Base-by-base conservation (phyloP, 2,113 vertebrate species). In the Rattus rattus region DNA sequence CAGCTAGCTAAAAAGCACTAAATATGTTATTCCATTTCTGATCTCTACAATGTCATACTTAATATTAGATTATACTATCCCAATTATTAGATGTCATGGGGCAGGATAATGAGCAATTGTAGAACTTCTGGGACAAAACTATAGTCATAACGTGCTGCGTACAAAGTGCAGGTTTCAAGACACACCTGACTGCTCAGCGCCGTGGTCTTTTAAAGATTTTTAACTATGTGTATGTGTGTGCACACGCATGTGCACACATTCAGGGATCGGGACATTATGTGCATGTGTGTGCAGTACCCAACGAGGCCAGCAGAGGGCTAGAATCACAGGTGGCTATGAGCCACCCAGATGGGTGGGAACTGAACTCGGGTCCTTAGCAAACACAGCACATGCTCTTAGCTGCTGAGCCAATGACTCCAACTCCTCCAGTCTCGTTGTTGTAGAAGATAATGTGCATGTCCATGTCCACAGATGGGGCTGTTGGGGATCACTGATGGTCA, bases 131-230 rank as follows among this genome's bases (percentile, higher is more conserved):
- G 3, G 30, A 26, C 20, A 1, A 30, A 75, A 80, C 81, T 54
- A 70, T 19, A 80, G 77, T 73, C 24, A 28, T 86, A 92, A 87
- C 22, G 65, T 24, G 54, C 2, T 65, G 7, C 89, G 16, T 89
- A 80, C n/a, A 83, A 93, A 92, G 81, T 49, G 13, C n/a, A 91
- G 39, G 30, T 61, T 96, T 83, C 24, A 92, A 94, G 92, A 75
- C 6, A 93, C 47, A 92, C 70, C 72, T 24, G 43, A 88, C 36
- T 59, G 1, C 36, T 72, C 75, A 12, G 13, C 47, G 28, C 10
- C 2, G 1, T 69, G 30, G 28, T 84, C 88, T 59, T 88, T 24
- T 5, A 47, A 39, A 26, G 6, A 16, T 83, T 43, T 84, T 43
- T 28, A 61, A 39, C 61, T 30, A 30, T 49, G 28, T 79, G 47